Evolutionary conservation across 1,140 invertebrate genomes (phyloP).

Genomic region (Myzus persicae): DNA sequence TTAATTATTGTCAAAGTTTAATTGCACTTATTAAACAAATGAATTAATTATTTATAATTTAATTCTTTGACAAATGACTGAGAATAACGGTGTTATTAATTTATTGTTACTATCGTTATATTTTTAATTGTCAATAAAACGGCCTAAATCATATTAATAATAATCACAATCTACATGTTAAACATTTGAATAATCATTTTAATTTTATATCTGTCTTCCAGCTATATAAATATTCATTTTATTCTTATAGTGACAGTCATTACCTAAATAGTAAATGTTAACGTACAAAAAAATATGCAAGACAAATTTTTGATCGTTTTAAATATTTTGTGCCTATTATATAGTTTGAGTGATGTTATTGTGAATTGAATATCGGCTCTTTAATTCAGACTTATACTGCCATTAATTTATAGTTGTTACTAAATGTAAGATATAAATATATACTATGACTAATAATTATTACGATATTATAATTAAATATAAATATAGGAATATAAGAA

Average conservation of each 20-base stretch:
- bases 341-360: conserved; percentile 29
- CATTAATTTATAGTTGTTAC: conserved; percentile 53
- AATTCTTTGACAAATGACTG: conserved; percentile 33
- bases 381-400: conserved; percentile 54
- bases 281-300: conserved; percentile 10
- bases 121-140: conserved; percentile 16
- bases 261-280: neutral
- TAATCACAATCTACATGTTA: neutral
- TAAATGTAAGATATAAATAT: conserved; percentile 30
- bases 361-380: conserved; percentile 35
- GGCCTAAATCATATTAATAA: conserved; percentile 2
- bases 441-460: conserved; percentile 32
- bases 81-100: neutral
- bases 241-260: neutral
- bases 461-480: conserved; percentile 13
- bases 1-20: conserved; percentile 9
- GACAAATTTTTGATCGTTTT: conserved; percentile 19
- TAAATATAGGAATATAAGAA: neutral
- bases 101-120: neutral
- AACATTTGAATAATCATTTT: neutral
- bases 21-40: neutral
- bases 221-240: conserved; percentile 28
- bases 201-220: conserved; percentile 38
- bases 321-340: conserved; percentile 4
- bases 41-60: conserved; percentile 19